A percentile compares a stretch with the other conserved stretches of the same genome.
phyloP scores from a whole-genome alignment of 2,113 vertebrate species.

The Cyanoramphus novaezelandiae region DNA sequence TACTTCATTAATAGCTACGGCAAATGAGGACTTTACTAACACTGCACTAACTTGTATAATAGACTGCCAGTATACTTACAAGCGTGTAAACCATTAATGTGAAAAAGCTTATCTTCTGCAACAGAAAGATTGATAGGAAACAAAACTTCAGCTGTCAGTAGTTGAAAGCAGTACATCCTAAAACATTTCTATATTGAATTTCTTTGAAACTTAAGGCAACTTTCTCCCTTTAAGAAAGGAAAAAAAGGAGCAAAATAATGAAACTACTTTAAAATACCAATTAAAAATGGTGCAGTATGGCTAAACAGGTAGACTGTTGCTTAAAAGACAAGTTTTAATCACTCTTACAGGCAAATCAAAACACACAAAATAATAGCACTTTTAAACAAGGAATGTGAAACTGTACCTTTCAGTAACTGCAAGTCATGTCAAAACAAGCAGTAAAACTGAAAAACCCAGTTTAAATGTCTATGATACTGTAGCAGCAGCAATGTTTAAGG shows the following conservation, averaged over 20 bases:
- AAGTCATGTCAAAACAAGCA: neutral
- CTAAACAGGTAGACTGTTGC: neutral
- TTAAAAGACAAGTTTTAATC: neutral
- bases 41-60: neutral
- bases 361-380: neutral
- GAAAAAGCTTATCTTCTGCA: neutral
- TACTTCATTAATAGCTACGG: neutral
- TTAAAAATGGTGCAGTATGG: neutral
- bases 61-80: neutral
- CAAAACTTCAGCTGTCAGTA: neutral
- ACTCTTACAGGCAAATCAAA: neutral
- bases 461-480: neutral
- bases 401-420: neutral
- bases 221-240: neutral
- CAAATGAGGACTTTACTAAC: neutral
- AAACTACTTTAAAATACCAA: neutral
- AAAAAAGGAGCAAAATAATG: neutral
- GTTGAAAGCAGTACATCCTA: neutral
- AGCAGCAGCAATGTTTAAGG: neutral
- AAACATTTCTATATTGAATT: neutral
- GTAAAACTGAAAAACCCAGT: neutral
- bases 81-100: neutral
- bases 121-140: neutral
- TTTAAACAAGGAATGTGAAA: neutral
- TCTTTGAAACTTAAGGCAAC: neutral